Evolutionary conservation across 1,140 invertebrate genomes (phyloP), one percentile per base, ranked within the genome.

Genomic region (Eumaeus atala): DNA sequence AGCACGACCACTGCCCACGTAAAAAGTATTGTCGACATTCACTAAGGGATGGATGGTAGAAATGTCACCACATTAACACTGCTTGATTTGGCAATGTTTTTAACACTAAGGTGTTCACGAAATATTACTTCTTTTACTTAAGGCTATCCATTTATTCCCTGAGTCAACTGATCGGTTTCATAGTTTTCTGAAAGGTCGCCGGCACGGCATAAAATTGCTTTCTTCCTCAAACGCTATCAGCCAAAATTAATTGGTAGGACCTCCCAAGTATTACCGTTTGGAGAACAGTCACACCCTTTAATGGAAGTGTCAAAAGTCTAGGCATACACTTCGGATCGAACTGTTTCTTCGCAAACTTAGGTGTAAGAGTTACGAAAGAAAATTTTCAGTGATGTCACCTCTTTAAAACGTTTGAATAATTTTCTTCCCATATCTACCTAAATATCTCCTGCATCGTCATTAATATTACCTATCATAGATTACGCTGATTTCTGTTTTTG

Each of bases 11-110:
- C 7, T 36, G 35, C 35, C 35, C 11, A 8, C 7, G 7, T 36
- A 11, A 36, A 36, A 36, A 51, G 58, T 34, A 58, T 53, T 9
- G 48, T 58, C 18, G 55, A 57, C 12, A 55, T 60, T 12, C 42
- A 51, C 0, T 37, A n/a, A 8, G 40, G 18, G 14, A 56, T 56
- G 18, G 50, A 59, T n/a, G 14, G n/a, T n/a, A n/a, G n/a, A n/a
- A 18, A 48, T 9, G 4, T 62, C 11, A 56, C 61, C 9, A 40
- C 54, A n/a, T 17, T 63, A 10, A 14, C 28, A 4, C 51, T 63
- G 12, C n/a, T n/a, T n/a, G n/a, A n/a, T n/a, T n/a, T n/a, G n/a
- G n/a, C n/a, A n/a, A n/a, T n/a, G n/a, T n/a, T n/a, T n/a, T n/a
- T n/a, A n/a, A n/a, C n/a, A n/a, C n/a, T n/a, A n/a, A n/a, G n/a